Evolutionary conservation across 2,888 invertebrate species (phyloP).

Genomic region (Calliphora vomitoria): DNA sequence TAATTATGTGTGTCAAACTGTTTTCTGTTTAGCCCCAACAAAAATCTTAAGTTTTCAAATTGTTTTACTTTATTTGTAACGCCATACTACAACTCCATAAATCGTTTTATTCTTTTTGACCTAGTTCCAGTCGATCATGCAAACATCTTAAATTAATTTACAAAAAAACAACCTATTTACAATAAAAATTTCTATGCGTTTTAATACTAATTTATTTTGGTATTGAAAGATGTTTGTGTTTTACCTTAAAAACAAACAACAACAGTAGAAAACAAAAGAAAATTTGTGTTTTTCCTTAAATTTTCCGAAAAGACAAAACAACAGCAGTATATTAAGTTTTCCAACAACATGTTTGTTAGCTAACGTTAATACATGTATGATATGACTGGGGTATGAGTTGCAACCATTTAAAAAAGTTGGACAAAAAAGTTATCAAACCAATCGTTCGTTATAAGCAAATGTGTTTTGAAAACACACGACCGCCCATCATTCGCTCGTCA

Average conservation of each 20-base stretch:
- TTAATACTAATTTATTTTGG: slow-evolving; percentile 16
- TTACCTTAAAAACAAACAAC: slow-evolving; percentile 10
- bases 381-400: slow-evolving; percentile 29
- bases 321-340: background rate
- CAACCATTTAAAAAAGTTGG: background rate
- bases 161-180: slow-evolving; percentile 9
- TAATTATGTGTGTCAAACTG: background rate
- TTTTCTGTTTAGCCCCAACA: background rate
- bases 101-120: slow-evolving; percentile 9
- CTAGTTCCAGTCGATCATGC: slow-evolving; percentile 5
- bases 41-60: background rate
- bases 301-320: background rate
- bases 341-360: slow-evolving; percentile 27
- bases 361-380: slow-evolving; percentile 12
- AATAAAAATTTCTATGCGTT: background rate
- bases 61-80: slow-evolving; percentile 10
- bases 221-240: background rate
- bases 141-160: slow-evolving; percentile 28
- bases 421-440: no score
- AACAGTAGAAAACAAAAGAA: slow-evolving; percentile 5
- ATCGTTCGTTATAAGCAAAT: slow-evolving; percentile 28
- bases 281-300: background rate
- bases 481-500: slow-evolving; percentile 59
- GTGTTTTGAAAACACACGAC: slow-evolving; percentile 16
- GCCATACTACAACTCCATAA: background rate